These are phyloP conservation scores for Macroramphosus scolopax DNA, from an alignment of 2,797 vertebrate species.

Conservation along the genomic window DNA sequence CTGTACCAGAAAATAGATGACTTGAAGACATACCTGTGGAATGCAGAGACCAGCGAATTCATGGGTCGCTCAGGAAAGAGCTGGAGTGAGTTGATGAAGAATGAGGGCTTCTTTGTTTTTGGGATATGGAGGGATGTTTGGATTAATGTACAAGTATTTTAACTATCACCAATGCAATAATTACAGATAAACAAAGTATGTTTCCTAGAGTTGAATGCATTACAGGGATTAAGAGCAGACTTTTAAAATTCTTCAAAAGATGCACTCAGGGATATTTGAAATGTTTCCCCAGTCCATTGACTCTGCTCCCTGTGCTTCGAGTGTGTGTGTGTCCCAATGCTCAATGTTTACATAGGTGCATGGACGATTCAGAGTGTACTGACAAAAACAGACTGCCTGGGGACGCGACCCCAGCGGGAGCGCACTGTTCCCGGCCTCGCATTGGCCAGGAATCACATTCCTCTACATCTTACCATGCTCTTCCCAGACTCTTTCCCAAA, in stretches of 20 bases:
- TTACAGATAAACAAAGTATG: not conserved
- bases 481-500: slow-evolving; percentile 79
- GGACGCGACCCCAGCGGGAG: slow-evolving; percentile 76
- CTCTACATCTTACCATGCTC: slow-evolving; percentile 76
- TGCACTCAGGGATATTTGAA: slow-evolving; percentile 44
- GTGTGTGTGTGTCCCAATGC: slow-evolving; percentile 38
- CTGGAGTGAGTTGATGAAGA: slow-evolving; percentile 87
- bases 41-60: slow-evolving; percentile 91
- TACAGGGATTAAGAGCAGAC: slow-evolving; percentile 13
- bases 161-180: slow-evolving; percentile 10
- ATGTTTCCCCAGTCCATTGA: slow-evolving; percentile 53
- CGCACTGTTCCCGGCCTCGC: slow-evolving; percentile 68
- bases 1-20: slow-evolving; percentile 83
- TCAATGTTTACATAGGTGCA: slow-evolving; percentile 85
- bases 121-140: slow-evolving; percentile 13
- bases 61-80: slow-evolving; percentile 93
- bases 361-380: slow-evolving; percentile 77
- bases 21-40: slow-evolving; percentile 90
- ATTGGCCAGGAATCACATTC: slow-evolving; percentile 83
- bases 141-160: slow-evolving; percentile 13
- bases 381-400: slow-evolving; percentile 86
- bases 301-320: slow-evolving; percentile 47
- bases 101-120: slow-evolving; percentile 27
- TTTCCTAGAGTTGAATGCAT: slow-evolving; percentile 2
- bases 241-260: slow-evolving; percentile 46